Base-by-base conservation (phyloP, 2,113 vertebrate genomes). In the Dermatemys mawii region DNA sequence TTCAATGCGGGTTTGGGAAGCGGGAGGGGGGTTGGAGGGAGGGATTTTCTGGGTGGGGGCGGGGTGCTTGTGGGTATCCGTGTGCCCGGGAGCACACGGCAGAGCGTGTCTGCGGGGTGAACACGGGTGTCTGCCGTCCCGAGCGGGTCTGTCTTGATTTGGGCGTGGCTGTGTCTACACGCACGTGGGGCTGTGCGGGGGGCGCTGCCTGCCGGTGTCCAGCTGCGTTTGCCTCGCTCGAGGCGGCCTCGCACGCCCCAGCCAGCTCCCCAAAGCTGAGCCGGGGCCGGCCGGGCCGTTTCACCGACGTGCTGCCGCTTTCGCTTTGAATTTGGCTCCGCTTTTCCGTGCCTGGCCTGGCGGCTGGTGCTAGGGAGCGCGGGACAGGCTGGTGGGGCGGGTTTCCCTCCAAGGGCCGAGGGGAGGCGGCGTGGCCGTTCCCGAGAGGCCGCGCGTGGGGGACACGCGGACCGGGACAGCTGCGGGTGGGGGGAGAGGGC, bases 21-120 rank as follows among this genome's bases (percentile, higher is more conserved):
- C 2, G 24, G 11, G 29, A 3, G 57, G 29, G 54, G 26, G 54
- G 4, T 5, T 12, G 57, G 57, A 60, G 6, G 57, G 13, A 32
- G 32, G 11, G 57, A 48, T 29, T 29, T 60, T 49, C 2, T 35
- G n/a, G n/a, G n/a, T 46, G 46, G 46, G 46, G 35, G 78, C 14
- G 57, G 4, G 6, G 2, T 5, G 0, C 0, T 0, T 6, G 16
- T 10, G 26, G 29, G 6, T 29, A 11, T 41, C 60, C 50, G 0
- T 1, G 5, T 19, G 49, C n/a, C 60, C 35, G n/a, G 63, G 21
- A n/a, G 57, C 57, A 35, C 29, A 13, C 7, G 57, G 57, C 29
- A 8, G 17, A 38, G 16, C n/a, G 35, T 11, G n/a, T 19, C 19
- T 70, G 35, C 32, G 63, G 16, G 54, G 10, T 27, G 55, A 57